A percentile compares a stretch with the other conserved stretches of the same genome.
Conservation (phyloP, 2,888 invertebrate species). For the Atethmia centrago region DNA sequence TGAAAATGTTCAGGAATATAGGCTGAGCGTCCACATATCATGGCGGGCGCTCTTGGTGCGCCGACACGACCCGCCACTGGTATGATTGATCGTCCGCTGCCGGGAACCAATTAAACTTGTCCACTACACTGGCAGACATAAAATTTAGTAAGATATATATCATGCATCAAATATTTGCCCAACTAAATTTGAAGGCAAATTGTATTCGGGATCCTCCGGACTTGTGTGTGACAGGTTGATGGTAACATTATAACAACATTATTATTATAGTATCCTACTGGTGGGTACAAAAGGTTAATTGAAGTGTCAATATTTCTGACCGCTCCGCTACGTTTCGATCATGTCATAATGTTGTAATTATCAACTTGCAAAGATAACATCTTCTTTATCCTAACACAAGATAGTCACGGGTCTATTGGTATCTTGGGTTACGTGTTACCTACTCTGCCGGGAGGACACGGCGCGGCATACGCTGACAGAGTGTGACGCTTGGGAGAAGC, state of each 20-base stretch:
- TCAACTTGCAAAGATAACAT: neutral
- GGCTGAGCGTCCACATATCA: slow-evolving; percentile 56
- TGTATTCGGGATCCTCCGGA: slow-evolving; percentile 23
- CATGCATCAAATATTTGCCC: slow-evolving; percentile 64
- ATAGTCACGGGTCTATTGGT: no score
- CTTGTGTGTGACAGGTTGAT: slow-evolving; percentile 37
- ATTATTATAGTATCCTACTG: neutral
- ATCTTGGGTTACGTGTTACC: neutral
- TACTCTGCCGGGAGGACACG: no score
- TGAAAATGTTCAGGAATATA: slow-evolving; percentile 48
- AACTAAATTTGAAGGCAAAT: slow-evolving; percentile 48
- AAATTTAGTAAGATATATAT: slow-evolving; percentile 83
- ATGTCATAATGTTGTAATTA: neutral
- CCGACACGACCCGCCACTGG: slow-evolving; percentile 77
- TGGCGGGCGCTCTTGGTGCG: slow-evolving; percentile 61
- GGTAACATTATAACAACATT: slow-evolving; percentile 20
- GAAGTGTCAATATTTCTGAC: slow-evolving; percentile 29
- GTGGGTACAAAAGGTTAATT: slow-evolving; percentile 31
- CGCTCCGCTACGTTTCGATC: neutral
- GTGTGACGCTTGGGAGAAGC: no score
- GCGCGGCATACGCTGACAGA: no score
- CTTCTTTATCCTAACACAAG: neutral
- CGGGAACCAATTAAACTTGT: slow-evolving; percentile 88
- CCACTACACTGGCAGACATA: slow-evolving; percentile 80
- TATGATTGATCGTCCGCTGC: slow-evolving; percentile 84